phyloP scores from a whole-genome alignment of 2,797 vertebrate genomes.

The Apogon talboti region DNA sequence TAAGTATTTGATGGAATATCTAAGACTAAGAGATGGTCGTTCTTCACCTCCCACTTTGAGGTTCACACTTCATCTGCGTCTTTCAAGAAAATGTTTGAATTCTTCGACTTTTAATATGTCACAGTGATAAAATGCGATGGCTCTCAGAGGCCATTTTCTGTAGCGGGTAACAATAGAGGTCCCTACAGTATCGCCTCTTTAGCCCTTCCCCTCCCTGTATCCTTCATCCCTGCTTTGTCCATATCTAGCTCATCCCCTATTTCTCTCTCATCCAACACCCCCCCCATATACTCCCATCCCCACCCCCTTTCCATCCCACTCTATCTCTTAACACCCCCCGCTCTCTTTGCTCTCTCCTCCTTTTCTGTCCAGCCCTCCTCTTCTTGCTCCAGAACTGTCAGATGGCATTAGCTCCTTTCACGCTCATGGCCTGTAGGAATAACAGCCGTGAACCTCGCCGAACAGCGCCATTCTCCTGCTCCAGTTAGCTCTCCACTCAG shows the following conservation, averaged over 20 bases:
- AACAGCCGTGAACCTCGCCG: conserved; percentile 93
- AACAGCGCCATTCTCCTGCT: conserved; percentile 95
- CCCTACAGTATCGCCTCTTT: conserved; percentile 56
- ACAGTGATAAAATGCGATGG: conserved; percentile 14
- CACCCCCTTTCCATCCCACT: conserved; percentile 75
- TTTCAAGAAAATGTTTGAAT: conserved; percentile 12
- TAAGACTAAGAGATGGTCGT: not conserved
- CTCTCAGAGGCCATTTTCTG: conserved; percentile 56
- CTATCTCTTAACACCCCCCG: conserved; percentile 76
- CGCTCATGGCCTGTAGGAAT: conserved; percentile 94
- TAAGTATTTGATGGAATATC: conserved; percentile 14
- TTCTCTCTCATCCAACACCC: conserved; percentile 76
- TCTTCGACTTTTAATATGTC: conserved; percentile 35
- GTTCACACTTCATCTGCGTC: not conserved
- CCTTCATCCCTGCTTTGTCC: conserved; percentile 79
- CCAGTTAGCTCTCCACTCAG: conserved; percentile 91
- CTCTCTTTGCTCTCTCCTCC: conserved; percentile 65
- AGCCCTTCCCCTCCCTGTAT: conserved; percentile 66
- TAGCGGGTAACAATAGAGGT: conserved; percentile 54
- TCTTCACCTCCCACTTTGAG: conserved; percentile 21
- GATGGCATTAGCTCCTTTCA: conserved; percentile 93
- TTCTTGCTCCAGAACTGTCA: conserved; percentile 98
- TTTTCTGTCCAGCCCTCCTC: conserved; percentile 86
- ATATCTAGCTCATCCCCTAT: conserved; percentile 76
- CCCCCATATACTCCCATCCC: conserved; percentile 68